phyloP scores from a whole-genome alignment of 2,797 vertebrate species.

The Poecilia picta region DNA sequence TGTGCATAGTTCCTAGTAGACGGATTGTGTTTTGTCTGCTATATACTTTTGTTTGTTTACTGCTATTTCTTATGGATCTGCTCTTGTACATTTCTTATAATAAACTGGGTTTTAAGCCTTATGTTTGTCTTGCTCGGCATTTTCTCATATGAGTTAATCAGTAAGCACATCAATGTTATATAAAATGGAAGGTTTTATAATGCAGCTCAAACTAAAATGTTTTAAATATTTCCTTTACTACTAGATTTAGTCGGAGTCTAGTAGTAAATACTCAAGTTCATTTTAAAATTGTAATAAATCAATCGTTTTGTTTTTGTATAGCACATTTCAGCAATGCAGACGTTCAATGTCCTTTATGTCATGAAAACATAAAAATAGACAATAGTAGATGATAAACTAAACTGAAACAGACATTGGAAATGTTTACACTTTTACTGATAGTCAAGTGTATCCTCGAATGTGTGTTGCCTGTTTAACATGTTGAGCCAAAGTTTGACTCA shows the following conservation, averaged over 20 bases:
- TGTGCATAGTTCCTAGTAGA: conserved; percentile 85
- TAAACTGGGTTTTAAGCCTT: conserved; percentile 84
- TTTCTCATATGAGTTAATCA: not conserved
- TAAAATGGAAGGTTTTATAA: not conserved
- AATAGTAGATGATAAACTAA: no score
- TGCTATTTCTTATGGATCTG: conserved; percentile 93
- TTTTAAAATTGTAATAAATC: not conserved
- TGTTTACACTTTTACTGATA: no score
- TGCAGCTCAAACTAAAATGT: not conserved
- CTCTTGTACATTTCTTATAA: conserved; percentile 98
- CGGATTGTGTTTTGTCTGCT: conserved; percentile 86
- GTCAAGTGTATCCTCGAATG: no score
- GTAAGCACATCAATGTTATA: not conserved
- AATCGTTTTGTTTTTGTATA: no score
- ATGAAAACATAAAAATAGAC: no score
- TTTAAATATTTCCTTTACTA: not conserved
- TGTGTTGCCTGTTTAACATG: no score
- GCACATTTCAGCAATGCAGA: no score
- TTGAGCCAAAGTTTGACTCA: no score
- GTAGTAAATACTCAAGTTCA: not conserved
- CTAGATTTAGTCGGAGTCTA: not conserved
- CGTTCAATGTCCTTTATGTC: no score
- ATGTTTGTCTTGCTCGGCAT: not conserved
- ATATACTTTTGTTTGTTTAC: conserved; percentile 85
- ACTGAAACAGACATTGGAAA: no score